Evolutionary conservation across 2,797 vertebrate genomes (phyloP), one percentile per base, ranked within the genome.

Genomic region (Arnoldichthys spilopterus): DNA sequence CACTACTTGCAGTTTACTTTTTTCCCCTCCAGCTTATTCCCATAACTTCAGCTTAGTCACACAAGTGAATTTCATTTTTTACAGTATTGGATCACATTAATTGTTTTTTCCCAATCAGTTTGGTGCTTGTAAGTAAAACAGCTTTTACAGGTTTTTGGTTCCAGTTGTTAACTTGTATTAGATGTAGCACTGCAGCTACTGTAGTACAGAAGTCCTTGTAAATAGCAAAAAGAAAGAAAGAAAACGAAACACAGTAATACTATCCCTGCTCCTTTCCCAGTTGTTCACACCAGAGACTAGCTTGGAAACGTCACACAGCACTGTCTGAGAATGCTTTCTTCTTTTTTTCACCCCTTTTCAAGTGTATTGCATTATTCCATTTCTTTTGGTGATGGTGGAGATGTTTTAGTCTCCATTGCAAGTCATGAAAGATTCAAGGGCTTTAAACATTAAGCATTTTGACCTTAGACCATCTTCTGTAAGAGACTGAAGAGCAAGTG

Each of bases 371-470:
- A 43, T 62, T 24, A 47, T 63, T 63, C 72, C 43, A 62, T 18
- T 54, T 24, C 64, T 34, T 68, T 49, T 47, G 64, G 28, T 72
- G 51, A 54, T n/a, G 15, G 53, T 58, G 28, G 34, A 34, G 18
- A 63, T 40, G 26, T 15, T 28, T 37, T 71, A 37, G n/a, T 16
- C 64, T 70, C 30, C 34, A 67, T 59, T 72, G 51, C 13, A 61
- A 64, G 43, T 59, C 45, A 71, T 82, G 20, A 82, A 80, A 77
- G 28, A 80, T 78, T 82, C 22, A 77, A 49, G 28, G 0, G 40
- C 53, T 84, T 82, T 71, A 82, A 82, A 82, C 71, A 74, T 79
- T 61, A 74, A 82, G 47, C 28, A 77, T 43, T 73, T 47, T 49
- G 66, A 40, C 40, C 73, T 59, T 32, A 40, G 49, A 73, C 37